Evolutionary conservation across 1,140 invertebrate species (phyloP).

Genomic region (Pissodes strobi): DNA sequence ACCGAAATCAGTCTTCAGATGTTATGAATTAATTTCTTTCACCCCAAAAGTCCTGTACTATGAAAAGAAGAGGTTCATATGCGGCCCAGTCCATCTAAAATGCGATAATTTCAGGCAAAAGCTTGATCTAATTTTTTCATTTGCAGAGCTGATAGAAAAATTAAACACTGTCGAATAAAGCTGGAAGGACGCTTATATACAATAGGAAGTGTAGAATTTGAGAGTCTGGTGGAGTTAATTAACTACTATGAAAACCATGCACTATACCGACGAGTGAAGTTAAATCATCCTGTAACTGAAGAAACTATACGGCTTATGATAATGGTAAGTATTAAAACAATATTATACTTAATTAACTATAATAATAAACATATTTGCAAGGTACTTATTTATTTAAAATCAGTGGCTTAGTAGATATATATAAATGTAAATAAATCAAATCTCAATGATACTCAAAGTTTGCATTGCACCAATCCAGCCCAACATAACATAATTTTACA

Average conservation of each 20-base stretch:
- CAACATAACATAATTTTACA: slow-evolving; percentile 7
- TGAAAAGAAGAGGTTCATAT: no score
- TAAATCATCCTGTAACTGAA: slow-evolving; percentile 86
- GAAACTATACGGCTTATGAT: slow-evolving; percentile 70
- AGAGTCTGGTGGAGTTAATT: slow-evolving; percentile 91
- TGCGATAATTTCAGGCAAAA: no score
- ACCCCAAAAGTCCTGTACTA: no score
- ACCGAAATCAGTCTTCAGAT: no score
- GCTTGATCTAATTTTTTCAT: no score
- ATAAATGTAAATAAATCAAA: slow-evolving; percentile 11
- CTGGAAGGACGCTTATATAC: slow-evolving; percentile 88
- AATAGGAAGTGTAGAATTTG: slow-evolving; percentile 89
- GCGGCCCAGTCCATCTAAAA: no score
- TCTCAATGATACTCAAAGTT: slow-evolving; percentile 4
- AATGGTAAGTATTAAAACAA: slow-evolving; percentile 62
- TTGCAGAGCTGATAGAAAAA: slow-evolving; percentile 85
- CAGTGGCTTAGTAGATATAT: no score
- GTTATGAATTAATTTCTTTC: no score
- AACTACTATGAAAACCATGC: slow-evolving; percentile 89
- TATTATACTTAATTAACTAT: slow-evolving; percentile 19
- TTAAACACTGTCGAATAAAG: slow-evolving; percentile 94
- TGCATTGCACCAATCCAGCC: slow-evolving; percentile 37
- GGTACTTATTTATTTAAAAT: no score
- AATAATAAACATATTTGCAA: slow-evolving; percentile 6
- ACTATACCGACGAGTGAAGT: slow-evolving; percentile 86